phyloP scores from a whole-genome alignment of 1,140 invertebrate species.

The Stenopsyche tienmushanensis region DNA sequence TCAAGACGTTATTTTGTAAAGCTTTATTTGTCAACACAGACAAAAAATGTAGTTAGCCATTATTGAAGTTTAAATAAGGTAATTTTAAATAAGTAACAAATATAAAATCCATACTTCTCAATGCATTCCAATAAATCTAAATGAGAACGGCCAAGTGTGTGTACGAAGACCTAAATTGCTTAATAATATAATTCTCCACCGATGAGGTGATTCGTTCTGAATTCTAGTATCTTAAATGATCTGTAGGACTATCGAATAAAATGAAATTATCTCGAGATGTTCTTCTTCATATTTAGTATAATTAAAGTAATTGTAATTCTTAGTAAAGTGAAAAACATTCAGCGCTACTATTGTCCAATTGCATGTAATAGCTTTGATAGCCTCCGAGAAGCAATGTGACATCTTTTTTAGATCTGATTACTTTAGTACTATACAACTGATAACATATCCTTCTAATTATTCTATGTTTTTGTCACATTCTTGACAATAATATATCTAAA shows the following conservation, averaged over 20 bases:
- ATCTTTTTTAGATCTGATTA: too few species aligned
- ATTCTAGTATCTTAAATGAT: background rate
- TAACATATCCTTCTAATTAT: too few species aligned
- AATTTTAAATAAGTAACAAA: too few species aligned
- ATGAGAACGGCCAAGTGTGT: background rate
- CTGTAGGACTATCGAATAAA: too few species aligned
- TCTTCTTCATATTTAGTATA: background rate
- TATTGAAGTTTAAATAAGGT: conserved; percentile 4
- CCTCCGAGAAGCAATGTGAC: background rate
- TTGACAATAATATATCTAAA: too few species aligned
- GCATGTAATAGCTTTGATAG: conserved; percentile 7
- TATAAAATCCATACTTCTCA: conserved; percentile 11
- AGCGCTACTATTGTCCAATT: background rate
- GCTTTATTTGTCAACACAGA: conserved; percentile 23
- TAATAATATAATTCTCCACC: background rate
- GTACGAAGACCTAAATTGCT: background rate
- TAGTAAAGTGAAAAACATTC: background rate
- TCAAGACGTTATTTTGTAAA: too few species aligned
- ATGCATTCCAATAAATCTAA: background rate
- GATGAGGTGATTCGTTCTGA: background rate
- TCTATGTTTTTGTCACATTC: too few species aligned
- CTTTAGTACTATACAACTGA: too few species aligned
- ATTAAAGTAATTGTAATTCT: background rate
- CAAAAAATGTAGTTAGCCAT: conserved; percentile 17
- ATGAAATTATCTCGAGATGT: background rate